Conservation (phyloP, 2,888 invertebrate genomes). For the Tortrix viridana region DNA sequence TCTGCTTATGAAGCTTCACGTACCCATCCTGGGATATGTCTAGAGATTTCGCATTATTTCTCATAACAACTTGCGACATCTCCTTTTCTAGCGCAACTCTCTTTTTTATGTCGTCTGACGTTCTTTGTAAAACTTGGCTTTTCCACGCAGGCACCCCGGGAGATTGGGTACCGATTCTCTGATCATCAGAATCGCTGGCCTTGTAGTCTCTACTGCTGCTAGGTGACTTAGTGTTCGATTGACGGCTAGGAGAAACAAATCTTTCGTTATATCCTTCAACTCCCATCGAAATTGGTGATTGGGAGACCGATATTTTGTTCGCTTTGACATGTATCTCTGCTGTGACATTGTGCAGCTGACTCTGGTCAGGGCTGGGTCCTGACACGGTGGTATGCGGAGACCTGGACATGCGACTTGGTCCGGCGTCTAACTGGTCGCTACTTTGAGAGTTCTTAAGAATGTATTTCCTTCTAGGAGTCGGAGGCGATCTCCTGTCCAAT, state of each 20-base stretch:
- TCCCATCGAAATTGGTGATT: constrained; percentile 71
- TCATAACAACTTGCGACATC: constrained; percentile 63
- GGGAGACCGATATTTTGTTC: constrained; percentile 68
- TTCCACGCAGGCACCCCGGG: constrained; percentile 67
- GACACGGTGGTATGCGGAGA: constrained; percentile 52
- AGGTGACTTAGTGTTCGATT: constrained; percentile 66
- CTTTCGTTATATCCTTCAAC: constrained; percentile 62
- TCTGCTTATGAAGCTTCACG: constrained; percentile 74
- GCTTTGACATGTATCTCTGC: constrained; percentile 79
- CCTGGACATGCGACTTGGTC: constrained; percentile 62
- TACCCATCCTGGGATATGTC: constrained; percentile 82
- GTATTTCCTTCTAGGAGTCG: constrained; percentile 63
- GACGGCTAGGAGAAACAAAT: constrained; percentile 66
- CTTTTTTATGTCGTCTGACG: constrained; percentile 75
- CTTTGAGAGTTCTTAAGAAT: constrained; percentile 71
- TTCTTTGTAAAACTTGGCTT: constrained; percentile 77
- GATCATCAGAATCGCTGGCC: constrained; percentile 60
- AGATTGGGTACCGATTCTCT: constrained; percentile 49
- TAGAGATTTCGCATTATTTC: constrained; percentile 63
- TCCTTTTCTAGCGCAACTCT: constrained; percentile 71
- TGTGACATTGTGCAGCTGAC: constrained; percentile 67
- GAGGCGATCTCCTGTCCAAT: constrained; percentile 65
- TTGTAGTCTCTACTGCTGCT: constrained; percentile 53
- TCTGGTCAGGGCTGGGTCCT: constrained; percentile 52
- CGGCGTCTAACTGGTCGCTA: constrained; percentile 73